Evolutionary conservation across 2,888 invertebrate species (phyloP), one percentile per base, ranked within the genome.

Genomic region (Acanthacorydalis orientalis): DNA sequence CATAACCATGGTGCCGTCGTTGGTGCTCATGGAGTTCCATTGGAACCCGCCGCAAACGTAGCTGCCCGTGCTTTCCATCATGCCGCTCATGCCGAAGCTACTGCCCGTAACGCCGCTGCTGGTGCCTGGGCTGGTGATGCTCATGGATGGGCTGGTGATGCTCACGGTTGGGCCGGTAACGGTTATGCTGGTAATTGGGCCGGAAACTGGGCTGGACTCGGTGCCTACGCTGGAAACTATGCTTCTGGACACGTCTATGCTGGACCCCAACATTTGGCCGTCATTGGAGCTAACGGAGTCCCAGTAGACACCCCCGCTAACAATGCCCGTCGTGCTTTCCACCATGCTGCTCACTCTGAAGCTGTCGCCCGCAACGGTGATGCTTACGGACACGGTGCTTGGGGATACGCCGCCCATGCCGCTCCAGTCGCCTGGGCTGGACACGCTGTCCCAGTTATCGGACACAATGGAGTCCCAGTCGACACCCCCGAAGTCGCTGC

Each of bases 401-500:
- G 23, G 23, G 23, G 23, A 23, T 23, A 23, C 23, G 23, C 23
- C 7, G 46, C 39, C 23, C 33, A 39, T 39, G 38, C 39, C 2
- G 39, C 39, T 46, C 44, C 12, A 10, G 44, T 14, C 34, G 33
- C 34, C 32, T 16, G 23, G 7, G 23, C 41, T 23, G 41, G 44
- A 38, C n/a, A 34, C 31, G 48, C 44, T 16, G 33, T 53, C 42
- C 52, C 53, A 53, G 59, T 58, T 23, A 23, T 23, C 23, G 23
- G 23, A 4, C 23, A 23, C 23, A 53, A 55, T 54, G 57, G 62
- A 40, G 49, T 51, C 11, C 49, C 75, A 48, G 68, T 73, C 45
- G 74, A 73, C 56, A 73, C 73, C 54, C 74, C 74, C 41, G 75
- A 75, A 57, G 75, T 76, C 48, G 72, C 71, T 52, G 76, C 75